phyloP scores from a whole-genome alignment of 2,797 vertebrate genomes.

The Mormyrus hasselquistii region DNA sequence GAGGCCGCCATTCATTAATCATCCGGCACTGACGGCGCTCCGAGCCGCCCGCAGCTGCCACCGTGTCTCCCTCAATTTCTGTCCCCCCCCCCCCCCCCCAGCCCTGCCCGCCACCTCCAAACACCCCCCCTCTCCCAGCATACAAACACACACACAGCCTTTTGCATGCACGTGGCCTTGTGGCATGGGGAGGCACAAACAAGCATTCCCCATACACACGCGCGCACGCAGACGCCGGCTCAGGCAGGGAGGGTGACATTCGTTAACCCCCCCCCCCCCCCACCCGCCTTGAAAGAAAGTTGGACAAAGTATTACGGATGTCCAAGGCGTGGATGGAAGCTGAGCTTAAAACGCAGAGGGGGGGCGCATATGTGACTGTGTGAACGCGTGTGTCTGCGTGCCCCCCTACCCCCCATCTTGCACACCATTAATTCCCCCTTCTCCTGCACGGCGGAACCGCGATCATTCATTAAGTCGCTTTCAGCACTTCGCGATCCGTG shows the following conservation, averaged over 20 bases:
- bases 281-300: neutral
- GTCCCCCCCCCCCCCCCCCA: slow-evolving; percentile 67
- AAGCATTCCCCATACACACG: neutral
- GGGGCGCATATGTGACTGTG: slow-evolving; percentile 28
- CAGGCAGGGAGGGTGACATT: neutral
- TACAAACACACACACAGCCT: slow-evolving; percentile 3
- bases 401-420: slow-evolving; percentile 38
- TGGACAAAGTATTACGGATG: slow-evolving; percentile 7
- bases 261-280: neutral
- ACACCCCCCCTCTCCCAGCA: slow-evolving; percentile 32
- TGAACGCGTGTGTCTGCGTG: slow-evolving; percentile 22
- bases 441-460: slow-evolving; percentile 25
- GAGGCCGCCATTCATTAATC: slow-evolving; percentile 99
- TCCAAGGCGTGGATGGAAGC: neutral
- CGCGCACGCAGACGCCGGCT: neutral
- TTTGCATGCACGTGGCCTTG: neutral
- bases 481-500: slow-evolving; percentile 3
- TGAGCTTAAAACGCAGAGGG: neutral
- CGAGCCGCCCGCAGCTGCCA: slow-evolving; percentile 97
- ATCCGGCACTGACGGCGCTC: slow-evolving; percentile 97
- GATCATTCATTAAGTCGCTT: slow-evolving; percentile 18
- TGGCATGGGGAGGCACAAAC: neutral
- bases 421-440: slow-evolving; percentile 43
- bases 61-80: slow-evolving; percentile 81
- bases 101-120: slow-evolving; percentile 36